Evolutionary conservation across 2,797 vertebrate genomes (phyloP).

Genomic region (Peromyscus nudipes): DNA sequence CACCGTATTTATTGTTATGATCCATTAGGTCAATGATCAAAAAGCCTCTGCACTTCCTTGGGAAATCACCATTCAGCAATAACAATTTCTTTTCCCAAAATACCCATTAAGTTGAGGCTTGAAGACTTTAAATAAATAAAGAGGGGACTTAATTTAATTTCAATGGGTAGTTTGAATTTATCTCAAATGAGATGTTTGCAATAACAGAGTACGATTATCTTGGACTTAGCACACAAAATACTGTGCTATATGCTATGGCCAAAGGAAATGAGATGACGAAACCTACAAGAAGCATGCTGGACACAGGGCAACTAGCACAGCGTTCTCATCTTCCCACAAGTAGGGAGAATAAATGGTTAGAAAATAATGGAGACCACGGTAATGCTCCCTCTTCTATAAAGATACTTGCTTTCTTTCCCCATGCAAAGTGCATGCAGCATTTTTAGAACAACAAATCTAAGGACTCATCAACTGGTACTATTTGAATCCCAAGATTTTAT

Average conservation of each 20-base stretch:
- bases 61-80: conserved; percentile 1
- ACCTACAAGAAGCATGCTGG: neutral
- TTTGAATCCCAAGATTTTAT: neutral
- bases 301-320: conserved; percentile 46
- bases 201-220: neutral
- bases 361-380: conserved; percentile 61
- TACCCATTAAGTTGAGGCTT: conserved; percentile 48
- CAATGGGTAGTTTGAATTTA: conserved; percentile 67
- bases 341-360: conserved; percentile 53
- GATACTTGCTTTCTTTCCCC: conserved; percentile 47
- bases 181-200: conserved; percentile 66
- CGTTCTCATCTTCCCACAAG: conserved; percentile 26
- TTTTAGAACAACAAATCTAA: neutral
- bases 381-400: conserved; percentile 22
- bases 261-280: conserved; percentile 55
- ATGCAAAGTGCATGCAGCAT: neutral
- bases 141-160: conserved; percentile 71
- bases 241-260: neutral
- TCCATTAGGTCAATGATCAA: neutral
- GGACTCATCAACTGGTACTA: neutral
- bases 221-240: conserved; percentile 38
- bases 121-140: conserved; percentile 73
- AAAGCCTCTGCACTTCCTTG: neutral
- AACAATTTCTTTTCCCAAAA: conserved; percentile 52
- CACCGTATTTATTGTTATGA: conserved; percentile 27